A percentile compares a stretch with the other conserved stretches of the same genome.
Evolutionary conservation across 2,113 vertebrate genomes (phyloP).

Genomic region (Varanus salvator): DNA sequence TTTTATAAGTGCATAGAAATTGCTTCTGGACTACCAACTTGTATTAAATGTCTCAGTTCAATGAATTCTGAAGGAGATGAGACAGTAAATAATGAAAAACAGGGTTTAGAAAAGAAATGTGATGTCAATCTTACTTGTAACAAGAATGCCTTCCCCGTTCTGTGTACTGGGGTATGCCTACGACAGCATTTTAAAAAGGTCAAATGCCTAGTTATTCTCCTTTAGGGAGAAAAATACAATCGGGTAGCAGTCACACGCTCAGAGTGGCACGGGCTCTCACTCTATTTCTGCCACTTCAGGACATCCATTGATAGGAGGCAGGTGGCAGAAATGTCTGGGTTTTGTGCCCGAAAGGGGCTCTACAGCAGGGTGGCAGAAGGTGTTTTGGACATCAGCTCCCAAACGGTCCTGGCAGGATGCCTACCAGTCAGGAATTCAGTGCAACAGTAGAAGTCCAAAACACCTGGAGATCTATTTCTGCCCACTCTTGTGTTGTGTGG

Average conservation of each 20-base stretch:
- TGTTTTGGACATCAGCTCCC: no score
- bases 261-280: not conserved
- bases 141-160: not conserved
- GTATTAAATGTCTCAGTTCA: conserved; percentile 61
- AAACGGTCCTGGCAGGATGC: no score
- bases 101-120: conserved; percentile 52
- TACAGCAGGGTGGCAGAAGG: not conserved
- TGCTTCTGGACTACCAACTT: conserved; percentile 54
- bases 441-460: no score
- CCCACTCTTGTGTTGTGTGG: no score
- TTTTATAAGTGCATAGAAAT: conserved; percentile 47
- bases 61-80: conserved; percentile 67
- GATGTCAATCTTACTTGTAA: conserved; percentile 48
- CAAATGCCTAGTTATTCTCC: conserved; percentile 26
- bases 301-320: not conserved
- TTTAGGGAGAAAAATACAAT: not conserved
- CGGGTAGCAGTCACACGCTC: not conserved
- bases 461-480: no score
- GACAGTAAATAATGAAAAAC: conserved; percentile 66
- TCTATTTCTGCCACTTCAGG: no score
- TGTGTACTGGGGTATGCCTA: not conserved
- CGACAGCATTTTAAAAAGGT: conserved; percentile 23
- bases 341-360: not conserved
- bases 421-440: no score
- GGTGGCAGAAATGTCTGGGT: not conserved